Percentiles rank a stretch among this genome's conserved stretches.
These are phyloP conservation scores for Erebia aethiops DNA, from an alignment of 2,888 invertebrate genomes.

Conservation along the genomic window DNA sequence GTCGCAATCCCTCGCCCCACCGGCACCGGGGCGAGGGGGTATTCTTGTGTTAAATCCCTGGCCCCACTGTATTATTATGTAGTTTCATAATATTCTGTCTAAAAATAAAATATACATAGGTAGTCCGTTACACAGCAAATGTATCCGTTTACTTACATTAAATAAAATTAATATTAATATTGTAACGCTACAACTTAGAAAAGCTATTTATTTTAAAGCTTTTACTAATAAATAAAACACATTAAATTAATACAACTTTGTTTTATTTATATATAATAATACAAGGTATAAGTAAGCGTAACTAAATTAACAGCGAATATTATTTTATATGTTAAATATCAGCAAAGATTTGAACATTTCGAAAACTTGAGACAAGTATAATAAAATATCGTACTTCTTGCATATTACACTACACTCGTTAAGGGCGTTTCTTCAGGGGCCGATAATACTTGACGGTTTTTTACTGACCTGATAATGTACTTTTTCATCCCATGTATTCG, in stretches of 20 bases:
- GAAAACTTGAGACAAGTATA: neutral
- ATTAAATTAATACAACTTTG: slow-evolving; percentile 31
- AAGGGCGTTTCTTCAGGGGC: too few species aligned
- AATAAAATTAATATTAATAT: neutral
- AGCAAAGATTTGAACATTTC: neutral
- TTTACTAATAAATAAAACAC: slow-evolving; percentile 37
- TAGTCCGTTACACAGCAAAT: slow-evolving; percentile 3
- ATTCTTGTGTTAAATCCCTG: too few species aligned
- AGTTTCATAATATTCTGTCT: slow-evolving; percentile 9
- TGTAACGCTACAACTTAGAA: slow-evolving; percentile 9
- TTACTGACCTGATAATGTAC: too few species aligned
- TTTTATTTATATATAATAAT: slow-evolving; percentile 47
- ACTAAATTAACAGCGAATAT: slow-evolving; percentile 20
- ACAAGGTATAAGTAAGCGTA: slow-evolving; percentile 9
- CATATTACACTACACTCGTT: too few species aligned
- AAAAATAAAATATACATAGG: slow-evolving; percentile 2
- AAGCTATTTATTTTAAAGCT: slow-evolving; percentile 31
- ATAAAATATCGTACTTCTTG: too few species aligned
- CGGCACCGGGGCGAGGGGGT: too few species aligned
- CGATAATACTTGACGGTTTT: too few species aligned
- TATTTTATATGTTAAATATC: neutral
- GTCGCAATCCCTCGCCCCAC: too few species aligned
- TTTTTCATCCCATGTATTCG: too few species aligned
- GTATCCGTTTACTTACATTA: slow-evolving; percentile 1
- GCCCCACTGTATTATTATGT: too few species aligned